phyloP scores from a whole-genome alignment of 2,888 invertebrate genomes.

The Lepetodrilus schrolli region DNA sequence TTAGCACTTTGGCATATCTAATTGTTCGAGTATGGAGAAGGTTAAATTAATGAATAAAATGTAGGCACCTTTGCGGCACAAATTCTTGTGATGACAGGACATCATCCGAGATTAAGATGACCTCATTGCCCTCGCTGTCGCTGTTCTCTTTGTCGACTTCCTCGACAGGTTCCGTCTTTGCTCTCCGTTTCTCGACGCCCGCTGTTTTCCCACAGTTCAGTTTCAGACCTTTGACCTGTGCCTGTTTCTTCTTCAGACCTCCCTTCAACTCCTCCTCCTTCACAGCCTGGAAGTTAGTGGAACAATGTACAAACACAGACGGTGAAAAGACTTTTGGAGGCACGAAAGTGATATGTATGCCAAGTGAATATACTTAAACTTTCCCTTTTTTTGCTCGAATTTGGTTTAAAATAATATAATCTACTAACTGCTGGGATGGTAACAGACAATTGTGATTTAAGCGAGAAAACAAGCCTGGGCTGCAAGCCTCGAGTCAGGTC shows the following conservation, averaged over 20 bases:
- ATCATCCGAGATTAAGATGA: conserved; percentile 20
- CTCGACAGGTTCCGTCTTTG: conserved; percentile 27
- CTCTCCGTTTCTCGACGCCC: conserved; percentile 31
- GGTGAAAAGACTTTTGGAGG: too few species aligned
- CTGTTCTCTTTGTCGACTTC: conserved; percentile 40
- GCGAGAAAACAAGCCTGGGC: too few species aligned
- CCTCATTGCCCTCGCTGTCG: conserved; percentile 35
- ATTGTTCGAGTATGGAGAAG: background rate
- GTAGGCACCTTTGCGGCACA: background rate
- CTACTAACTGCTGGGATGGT: too few species aligned
- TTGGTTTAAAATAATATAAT: too few species aligned
- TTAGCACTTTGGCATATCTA: background rate
- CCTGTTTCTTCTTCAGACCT: conserved; percentile 42
- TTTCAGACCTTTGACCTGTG: conserved; percentile 47
- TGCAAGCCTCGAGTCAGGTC: too few species aligned
- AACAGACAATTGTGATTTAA: too few species aligned
- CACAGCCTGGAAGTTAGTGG: conserved; percentile 43
- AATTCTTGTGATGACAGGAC: conserved; percentile 21
- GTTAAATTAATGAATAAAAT: background rate
- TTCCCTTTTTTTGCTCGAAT: too few species aligned
- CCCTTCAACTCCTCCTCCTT: conserved; percentile 37
- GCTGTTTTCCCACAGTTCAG: conserved; percentile 32
- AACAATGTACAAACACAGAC: too few species aligned
- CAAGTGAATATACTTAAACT: too few species aligned
- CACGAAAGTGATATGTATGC: too few species aligned